Evolutionary conservation across 2,888 invertebrate genomes (phyloP).

Genomic region (Azorinus chamasolen): DNA sequence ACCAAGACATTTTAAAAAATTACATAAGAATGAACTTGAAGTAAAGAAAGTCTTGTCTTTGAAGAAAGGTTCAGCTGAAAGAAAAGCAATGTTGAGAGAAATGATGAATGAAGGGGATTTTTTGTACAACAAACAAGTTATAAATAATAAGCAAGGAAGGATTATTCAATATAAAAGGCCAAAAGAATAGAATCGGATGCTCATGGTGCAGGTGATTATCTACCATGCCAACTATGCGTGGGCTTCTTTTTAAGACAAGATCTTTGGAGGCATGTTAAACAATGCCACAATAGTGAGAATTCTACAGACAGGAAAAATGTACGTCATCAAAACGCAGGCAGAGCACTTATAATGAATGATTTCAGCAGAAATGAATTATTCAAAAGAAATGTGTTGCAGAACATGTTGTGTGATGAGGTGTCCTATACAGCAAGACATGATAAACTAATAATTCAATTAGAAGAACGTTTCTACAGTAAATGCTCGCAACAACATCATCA

Average conservation of each 20-base stretch:
- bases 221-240: too few species aligned
- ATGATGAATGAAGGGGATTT: slow-evolving; percentile 34
- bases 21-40: slow-evolving; percentile 19
- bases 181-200: too few species aligned
- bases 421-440: slow-evolving; percentile 23
- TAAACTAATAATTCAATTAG: slow-evolving; percentile 9
- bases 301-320: slow-evolving; percentile 24
- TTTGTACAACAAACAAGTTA: slow-evolving; percentile 12
- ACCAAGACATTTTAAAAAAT: slow-evolving; percentile 26
- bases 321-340: too few species aligned
- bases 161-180: too few species aligned
- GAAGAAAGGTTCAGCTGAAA: slow-evolving; percentile 17
- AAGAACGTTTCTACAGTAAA: slow-evolving; percentile 23
- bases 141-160: too few species aligned
- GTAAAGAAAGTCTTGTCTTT: slow-evolving; percentile 26
- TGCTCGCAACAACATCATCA: slow-evolving; percentile 16
- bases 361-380: neutral
- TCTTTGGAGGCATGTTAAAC: too few species aligned
- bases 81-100: slow-evolving; percentile 17
- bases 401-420: neutral
- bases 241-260: too few species aligned
- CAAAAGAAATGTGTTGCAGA: slow-evolving; percentile 15
- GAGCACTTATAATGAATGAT: too few species aligned
- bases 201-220: too few species aligned
- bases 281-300: neutral